Conservation (phyloP, 2,797 vertebrate genomes). For the Brachyalestes nurse region DNA sequence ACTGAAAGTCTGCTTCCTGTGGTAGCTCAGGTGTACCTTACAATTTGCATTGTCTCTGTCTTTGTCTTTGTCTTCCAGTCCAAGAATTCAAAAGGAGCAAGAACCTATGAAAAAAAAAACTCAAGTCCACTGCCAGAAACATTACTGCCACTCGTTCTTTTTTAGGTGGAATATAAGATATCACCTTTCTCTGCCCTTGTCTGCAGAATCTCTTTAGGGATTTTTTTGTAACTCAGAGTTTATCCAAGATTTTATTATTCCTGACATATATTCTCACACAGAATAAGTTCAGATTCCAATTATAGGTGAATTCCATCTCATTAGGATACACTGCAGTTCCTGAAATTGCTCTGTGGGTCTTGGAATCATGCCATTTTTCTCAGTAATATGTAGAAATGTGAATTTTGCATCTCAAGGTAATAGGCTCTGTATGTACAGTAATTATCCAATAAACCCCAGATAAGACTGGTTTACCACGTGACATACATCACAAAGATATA, state of each 20-base stretch:
- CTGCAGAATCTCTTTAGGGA: neutral
- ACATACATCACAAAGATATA: neutral
- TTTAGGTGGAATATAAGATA: neutral
- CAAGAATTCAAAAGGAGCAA: neutral
- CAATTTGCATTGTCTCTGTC: neutral
- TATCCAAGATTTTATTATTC: neutral
- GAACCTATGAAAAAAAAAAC: neutral
- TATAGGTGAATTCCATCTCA: constrained; percentile 10
- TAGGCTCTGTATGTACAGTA: neutral
- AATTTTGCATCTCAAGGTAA: neutral
- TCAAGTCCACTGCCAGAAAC: neutral
- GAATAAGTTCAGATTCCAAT: constrained; percentile 41
- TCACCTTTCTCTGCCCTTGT: neutral
- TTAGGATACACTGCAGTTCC: neutral
- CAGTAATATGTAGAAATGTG: neutral
- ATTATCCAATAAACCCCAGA: neutral
- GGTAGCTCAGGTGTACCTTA: constrained; percentile 5
- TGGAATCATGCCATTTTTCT: neutral
- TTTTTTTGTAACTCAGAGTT: neutral
- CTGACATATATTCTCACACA: neutral
- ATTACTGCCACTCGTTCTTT: neutral
- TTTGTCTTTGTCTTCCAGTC: neutral
- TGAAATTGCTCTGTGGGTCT: neutral
- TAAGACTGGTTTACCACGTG: neutral
- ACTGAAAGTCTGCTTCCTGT: neutral